Conservation (phyloP, 2,113 vertebrate genomes). For the Odontophorus gujanensis region DNA sequence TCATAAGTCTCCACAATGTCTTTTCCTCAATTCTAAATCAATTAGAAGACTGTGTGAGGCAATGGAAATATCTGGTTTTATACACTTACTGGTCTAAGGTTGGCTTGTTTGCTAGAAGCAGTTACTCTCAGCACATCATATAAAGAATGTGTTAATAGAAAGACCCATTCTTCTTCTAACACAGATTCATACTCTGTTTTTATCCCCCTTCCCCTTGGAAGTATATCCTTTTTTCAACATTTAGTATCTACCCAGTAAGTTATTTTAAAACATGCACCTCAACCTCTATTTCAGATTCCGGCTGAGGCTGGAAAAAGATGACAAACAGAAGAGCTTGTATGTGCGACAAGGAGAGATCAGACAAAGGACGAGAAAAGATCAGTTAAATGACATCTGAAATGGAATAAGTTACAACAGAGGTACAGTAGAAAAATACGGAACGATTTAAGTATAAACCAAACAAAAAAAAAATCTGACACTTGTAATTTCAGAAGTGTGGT, state of each 20-base stretch:
- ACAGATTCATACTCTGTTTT: no score
- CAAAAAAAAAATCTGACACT: not conserved
- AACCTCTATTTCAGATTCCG: not conserved
- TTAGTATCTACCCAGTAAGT: not conserved
- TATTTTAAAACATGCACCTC: not conserved
- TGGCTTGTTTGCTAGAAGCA: not conserved
- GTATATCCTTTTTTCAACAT: not conserved
- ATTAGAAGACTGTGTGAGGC: not conserved
- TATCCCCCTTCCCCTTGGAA: not conserved
- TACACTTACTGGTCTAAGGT: not conserved
- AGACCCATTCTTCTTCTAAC: not conserved
- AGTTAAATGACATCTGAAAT: not conserved
- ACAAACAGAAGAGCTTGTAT: accelerated
- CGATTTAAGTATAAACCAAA: not conserved
- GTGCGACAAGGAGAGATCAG: not conserved
- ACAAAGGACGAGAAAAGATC: not conserved
- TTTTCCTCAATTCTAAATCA: not conserved
- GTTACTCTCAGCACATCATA: accelerated
- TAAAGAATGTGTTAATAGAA: not conserved
- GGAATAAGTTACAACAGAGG: not conserved
- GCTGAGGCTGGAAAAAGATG: not conserved
- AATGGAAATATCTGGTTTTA: not conserved
- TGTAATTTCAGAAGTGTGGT: not conserved
- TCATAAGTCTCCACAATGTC: not conserved
- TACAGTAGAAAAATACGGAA: not conserved